These are phyloP conservation scores for Amiota minor DNA, from an alignment of 2,888 invertebrate genomes.

Conservation along the genomic window DNA sequence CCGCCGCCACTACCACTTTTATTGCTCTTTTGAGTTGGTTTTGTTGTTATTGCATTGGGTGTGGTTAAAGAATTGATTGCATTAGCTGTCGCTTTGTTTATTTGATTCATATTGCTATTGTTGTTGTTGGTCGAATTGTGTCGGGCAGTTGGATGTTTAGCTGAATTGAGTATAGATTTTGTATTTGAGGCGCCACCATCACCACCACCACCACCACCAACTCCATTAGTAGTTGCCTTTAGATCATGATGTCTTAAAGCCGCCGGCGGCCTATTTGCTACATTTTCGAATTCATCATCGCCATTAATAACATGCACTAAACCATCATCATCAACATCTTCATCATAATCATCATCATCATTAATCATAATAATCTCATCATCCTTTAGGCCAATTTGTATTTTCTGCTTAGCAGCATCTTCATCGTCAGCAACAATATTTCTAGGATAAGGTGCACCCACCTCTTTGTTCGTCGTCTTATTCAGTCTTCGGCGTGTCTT, in stretches of 20 bases:
- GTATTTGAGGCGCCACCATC: neutral
- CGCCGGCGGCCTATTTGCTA: conserved; percentile 23
- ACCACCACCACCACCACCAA: conserved; percentile 6
- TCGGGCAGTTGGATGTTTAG: conserved; percentile 60
- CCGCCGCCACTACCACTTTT: too few species aligned
- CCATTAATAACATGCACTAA: conserved; percentile 48
- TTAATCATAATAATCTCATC: conserved; percentile 49
- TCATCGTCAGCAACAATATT: neutral
- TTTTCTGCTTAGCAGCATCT: conserved; percentile 21
- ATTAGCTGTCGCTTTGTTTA: conserved; percentile 37
- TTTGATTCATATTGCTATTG: conserved; percentile 47
- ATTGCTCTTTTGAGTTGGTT: neutral
- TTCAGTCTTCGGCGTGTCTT: conserved; percentile 70
- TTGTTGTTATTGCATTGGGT: conserved; percentile 34
- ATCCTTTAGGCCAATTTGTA: conserved; percentile 35
- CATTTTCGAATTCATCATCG: conserved; percentile 57
- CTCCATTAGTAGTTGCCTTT: conserved; percentile 23
- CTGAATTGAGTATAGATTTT: conserved; percentile 55
- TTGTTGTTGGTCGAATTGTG: conserved; percentile 62
- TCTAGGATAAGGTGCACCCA: conserved; percentile 60
- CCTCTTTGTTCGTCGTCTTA: conserved; percentile 55
- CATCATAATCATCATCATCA: conserved; percentile 43
- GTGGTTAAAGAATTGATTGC: conserved; percentile 31
- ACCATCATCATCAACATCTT: conserved; percentile 53
- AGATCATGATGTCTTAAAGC: too few species aligned